These are phyloP conservation scores for Gryllus bimaculatus DNA, from an alignment of 1,140 invertebrate genomes.

Conservation along the genomic window DNA sequence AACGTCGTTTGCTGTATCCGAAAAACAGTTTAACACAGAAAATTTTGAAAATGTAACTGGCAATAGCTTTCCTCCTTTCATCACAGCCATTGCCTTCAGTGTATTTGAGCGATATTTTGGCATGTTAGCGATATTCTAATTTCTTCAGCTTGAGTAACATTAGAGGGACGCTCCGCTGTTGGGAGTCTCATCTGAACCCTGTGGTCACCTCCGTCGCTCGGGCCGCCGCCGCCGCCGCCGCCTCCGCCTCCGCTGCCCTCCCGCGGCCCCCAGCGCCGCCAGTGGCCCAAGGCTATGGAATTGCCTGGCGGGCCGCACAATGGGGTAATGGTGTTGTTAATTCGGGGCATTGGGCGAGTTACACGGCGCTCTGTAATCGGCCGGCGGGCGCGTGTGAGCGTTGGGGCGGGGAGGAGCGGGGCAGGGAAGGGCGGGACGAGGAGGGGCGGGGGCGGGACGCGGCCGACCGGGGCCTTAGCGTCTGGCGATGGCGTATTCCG, in stretches of 20 bases:
- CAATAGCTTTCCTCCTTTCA: too few relatives aligned
- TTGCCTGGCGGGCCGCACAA: background rate
- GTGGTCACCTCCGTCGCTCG: background rate
- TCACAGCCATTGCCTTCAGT: too few relatives aligned
- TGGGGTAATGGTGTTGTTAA: conserved; percentile 4
- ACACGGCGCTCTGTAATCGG: conserved; percentile 2
- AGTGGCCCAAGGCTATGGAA: conserved; percentile 2
- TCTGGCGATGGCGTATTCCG: background rate
- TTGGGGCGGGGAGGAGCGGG: background rate
- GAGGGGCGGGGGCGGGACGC: too few relatives aligned
- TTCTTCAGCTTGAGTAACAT: background rate
- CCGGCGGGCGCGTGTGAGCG: background rate
- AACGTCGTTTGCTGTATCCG: too few relatives aligned
- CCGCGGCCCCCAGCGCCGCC: too few relatives aligned
- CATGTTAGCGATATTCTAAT: background rate
- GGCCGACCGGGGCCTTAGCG: background rate
- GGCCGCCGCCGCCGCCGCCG: too few relatives aligned
- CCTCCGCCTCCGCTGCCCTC: too few relatives aligned
- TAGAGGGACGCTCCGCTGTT: background rate
- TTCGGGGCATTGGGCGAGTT: background rate
- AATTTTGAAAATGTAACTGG: too few relatives aligned
- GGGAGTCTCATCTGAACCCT: background rate
- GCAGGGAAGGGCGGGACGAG: too few relatives aligned
- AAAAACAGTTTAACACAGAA: too few relatives aligned
- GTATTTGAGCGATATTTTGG: too few relatives aligned